Conservation (phyloP, 1,140 invertebrate species). For the Bombus superbus region DNA sequence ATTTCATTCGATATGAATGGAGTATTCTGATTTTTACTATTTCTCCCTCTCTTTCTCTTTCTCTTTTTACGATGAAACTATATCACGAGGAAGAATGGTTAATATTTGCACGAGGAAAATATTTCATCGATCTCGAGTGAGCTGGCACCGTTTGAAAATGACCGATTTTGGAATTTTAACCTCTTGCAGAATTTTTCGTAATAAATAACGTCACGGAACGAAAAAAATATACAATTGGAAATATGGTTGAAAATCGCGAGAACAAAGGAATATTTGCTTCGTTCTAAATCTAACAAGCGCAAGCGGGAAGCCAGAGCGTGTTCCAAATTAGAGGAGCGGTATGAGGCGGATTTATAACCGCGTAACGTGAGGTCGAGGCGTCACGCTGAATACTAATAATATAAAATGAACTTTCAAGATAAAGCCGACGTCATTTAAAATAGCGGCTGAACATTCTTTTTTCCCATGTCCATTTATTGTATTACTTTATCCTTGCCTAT, state of each 20-base stretch:
- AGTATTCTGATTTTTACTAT: neutral
- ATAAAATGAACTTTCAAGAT: slow-evolving; percentile 27
- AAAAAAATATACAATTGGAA: neutral
- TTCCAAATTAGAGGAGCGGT: slow-evolving; percentile 23
- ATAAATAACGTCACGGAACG: neutral
- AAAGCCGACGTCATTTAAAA: slow-evolving; percentile 17
- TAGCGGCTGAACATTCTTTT: neutral
- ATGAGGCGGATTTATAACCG: slow-evolving; percentile 37
- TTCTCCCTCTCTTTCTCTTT: neutral
- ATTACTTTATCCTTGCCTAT: neutral
- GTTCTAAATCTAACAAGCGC: neutral
- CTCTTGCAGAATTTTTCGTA: neutral
- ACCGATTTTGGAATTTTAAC: neutral
- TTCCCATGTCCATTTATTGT: neutral
- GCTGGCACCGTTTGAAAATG: neutral
- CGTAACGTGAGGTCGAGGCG: slow-evolving; percentile 8
- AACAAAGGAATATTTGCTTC: neutral
- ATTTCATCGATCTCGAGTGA: neutral
- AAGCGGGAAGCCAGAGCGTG: neutral
- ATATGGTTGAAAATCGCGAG: neutral
- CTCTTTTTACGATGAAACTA: neutral
- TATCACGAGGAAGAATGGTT: neutral
- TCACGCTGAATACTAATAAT: slow-evolving; percentile 38
- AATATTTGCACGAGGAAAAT: slow-evolving; percentile 11
- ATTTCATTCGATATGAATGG: neutral